phyloP scores from a whole-genome alignment of 2,888 invertebrate species.

The Tinea pellionella region DNA sequence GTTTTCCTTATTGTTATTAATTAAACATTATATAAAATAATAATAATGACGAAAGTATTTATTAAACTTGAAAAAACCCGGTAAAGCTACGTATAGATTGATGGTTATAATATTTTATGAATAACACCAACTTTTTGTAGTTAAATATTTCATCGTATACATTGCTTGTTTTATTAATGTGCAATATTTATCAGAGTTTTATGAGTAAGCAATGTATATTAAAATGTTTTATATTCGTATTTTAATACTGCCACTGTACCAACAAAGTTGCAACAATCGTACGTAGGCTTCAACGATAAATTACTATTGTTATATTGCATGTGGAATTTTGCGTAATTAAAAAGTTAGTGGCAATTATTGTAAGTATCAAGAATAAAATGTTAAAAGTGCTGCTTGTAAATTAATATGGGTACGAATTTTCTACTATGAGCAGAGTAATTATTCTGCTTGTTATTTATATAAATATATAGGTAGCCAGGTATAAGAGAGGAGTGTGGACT shows the following conservation, averaged over 20 bases:
- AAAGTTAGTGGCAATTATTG: conserved; percentile 14
- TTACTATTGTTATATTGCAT: conserved; percentile 31
- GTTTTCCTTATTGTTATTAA: too few relatives aligned
- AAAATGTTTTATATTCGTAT: neutral
- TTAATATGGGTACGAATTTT: neutral
- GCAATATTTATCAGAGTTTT: neutral
- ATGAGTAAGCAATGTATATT: neutral
- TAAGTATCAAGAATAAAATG: neutral
- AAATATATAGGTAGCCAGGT: too few relatives aligned
- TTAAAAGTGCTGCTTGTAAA: neutral
- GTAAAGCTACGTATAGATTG: neutral
- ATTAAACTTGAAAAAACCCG: neutral
- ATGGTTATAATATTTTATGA: neutral
- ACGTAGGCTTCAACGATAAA: conserved; percentile 1
- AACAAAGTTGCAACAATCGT: conserved; percentile 16
- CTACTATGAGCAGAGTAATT: neutral
- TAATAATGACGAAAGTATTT: neutral
- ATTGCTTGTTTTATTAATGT: neutral
- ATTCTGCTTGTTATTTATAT: neutral
- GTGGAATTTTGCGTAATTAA: conserved; percentile 63
- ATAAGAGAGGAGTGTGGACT: too few relatives aligned
- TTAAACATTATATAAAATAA: too few relatives aligned
- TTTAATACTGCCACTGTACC: conserved; percentile 1
- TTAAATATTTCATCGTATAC: neutral
- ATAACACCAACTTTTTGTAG: neutral